A percentile compares a stretch with the other conserved stretches of the same genome.
Evolutionary conservation across 2,113 vertebrate species (phyloP).

Genomic region (Sapayoa aenigma): DNA sequence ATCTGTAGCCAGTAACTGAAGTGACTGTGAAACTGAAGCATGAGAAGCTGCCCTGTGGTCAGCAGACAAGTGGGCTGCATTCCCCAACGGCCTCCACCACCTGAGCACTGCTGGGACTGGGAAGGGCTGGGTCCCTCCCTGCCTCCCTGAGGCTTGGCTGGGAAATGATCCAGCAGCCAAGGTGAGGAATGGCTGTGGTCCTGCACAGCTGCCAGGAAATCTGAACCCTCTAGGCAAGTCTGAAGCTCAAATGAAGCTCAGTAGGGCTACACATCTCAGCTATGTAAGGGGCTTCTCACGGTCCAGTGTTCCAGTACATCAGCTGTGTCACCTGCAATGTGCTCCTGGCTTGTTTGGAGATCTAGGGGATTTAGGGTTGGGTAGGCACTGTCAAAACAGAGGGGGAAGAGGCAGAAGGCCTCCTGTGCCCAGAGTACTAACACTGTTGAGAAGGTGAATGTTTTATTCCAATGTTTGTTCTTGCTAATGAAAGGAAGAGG

Average conservation of each 20-base stretch:
- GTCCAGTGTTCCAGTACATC: too few relatives aligned
- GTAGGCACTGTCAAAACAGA: neutral
- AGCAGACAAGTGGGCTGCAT: neutral
- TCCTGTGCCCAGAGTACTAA: neutral
- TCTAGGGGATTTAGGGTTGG: neutral
- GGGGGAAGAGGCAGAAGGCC: neutral
- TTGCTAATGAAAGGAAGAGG: neutral
- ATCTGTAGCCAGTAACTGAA: rapidly evolving
- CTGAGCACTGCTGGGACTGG: rapidly evolving
- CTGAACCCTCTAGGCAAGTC: conserved; percentile 5
- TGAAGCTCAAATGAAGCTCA: neutral
- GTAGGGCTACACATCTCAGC: neutral
- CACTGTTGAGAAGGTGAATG: rapidly evolving
- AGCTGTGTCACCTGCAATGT: neutral
- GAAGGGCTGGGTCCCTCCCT: neutral
- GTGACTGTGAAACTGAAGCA: rapidly evolving
- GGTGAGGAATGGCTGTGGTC: neutral
- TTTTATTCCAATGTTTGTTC: neutral
- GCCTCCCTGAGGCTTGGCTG: neutral
- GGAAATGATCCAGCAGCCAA: neutral
- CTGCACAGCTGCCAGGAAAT: neutral
- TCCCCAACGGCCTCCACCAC: neutral
- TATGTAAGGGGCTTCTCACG: neutral
- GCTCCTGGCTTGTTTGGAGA: neutral
- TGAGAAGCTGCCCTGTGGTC: neutral